Percentiles rank a stretch among this genome's conserved stretches.
Conservation (phyloP, 1,140 invertebrate species). For the Lethocerus indicus region DNA sequence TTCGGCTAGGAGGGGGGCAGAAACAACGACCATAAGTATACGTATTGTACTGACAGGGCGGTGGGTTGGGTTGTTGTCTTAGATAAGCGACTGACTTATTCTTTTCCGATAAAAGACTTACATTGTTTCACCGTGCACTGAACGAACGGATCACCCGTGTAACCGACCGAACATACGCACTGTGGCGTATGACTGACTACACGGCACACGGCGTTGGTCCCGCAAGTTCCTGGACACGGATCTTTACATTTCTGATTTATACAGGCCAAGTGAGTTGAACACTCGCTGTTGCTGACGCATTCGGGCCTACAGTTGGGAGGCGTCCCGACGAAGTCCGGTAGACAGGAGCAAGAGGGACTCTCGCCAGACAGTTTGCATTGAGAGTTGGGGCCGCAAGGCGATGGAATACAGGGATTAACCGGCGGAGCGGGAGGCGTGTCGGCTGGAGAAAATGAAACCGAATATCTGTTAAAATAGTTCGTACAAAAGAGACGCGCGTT, state of each 20-base stretch:
- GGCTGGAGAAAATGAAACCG: slow-evolving; percentile 18
- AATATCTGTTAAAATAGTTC: not conserved
- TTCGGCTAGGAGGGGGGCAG: slow-evolving; percentile 13
- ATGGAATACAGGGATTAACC: slow-evolving; percentile 45
- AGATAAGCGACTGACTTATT: slow-evolving; percentile 8
- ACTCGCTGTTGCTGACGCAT: slow-evolving; percentile 44
- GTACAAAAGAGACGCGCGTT: not conserved
- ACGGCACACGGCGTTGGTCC: slow-evolving; percentile 40
- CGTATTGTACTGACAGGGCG: slow-evolving; percentile 21
- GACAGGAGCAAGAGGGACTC: slow-evolving; percentile 43
- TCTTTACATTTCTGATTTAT: slow-evolving; percentile 49
- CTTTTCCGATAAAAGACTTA: not conserved
- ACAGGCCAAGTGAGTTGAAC: slow-evolving; percentile 39
- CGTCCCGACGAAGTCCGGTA: slow-evolving; percentile 36
- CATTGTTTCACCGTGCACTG: slow-evolving; percentile 28
- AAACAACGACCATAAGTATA: slow-evolving; percentile 2
- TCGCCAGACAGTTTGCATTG: slow-evolving; percentile 39
- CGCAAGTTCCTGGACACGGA: slow-evolving; percentile 46
- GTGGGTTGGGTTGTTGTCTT: too few relatives aligned
- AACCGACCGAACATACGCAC: slow-evolving; percentile 38
- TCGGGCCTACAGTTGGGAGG: slow-evolving; percentile 48
- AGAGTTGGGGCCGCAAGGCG: slow-evolving; percentile 52
- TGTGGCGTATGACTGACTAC: slow-evolving; percentile 45
- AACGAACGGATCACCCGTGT: slow-evolving; percentile 39
- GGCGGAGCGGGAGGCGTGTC: slow-evolving; percentile 7